Percentiles rank a stretch among this genome's conserved stretches.
Evolutionary conservation across 1,140 invertebrate species (phyloP).

Genomic region (Pseudomyrmex flavicornis): DNA sequence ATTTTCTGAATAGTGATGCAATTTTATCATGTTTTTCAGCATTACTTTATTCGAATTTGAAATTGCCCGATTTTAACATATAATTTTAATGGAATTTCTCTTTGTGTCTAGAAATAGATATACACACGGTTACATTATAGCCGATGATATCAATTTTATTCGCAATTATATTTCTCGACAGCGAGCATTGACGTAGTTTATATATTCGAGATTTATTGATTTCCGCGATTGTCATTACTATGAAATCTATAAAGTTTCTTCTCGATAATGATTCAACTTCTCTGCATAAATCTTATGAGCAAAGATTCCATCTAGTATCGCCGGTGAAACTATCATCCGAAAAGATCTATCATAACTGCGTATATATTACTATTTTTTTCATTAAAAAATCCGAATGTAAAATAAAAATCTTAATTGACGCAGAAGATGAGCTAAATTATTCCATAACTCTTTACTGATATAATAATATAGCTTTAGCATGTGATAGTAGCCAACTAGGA

Average conservation of each 20-base stretch:
- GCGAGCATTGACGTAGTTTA: slow-evolving; percentile 42
- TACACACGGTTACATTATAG: neutral
- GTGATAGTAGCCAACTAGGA: too few species aligned
- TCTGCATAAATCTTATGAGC: slow-evolving; percentile 24
- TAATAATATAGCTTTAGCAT: too few species aligned
- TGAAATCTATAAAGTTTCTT: slow-evolving; percentile 43
- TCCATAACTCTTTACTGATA: too few species aligned
- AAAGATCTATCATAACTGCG: neutral
- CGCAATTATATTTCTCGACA: neutral
- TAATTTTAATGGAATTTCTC: neutral
- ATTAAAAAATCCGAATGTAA: neutral
- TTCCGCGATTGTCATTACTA: slow-evolving; percentile 39
- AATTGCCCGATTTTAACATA: neutral
- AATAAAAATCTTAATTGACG: neutral
- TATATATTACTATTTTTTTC: neutral
- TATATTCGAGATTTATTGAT: slow-evolving; percentile 31
- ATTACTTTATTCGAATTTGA: too few species aligned
- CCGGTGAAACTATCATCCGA: neutral
- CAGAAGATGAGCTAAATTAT: too few species aligned
- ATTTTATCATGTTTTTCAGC: slow-evolving; percentile 11
- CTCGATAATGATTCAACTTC: slow-evolving; percentile 48
- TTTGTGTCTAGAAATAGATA: neutral
- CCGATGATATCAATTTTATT: neutral
- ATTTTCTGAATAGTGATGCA: neutral
- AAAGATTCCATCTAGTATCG: slow-evolving; percentile 3